Evolutionary conservation across 1,140 invertebrate genomes (phyloP), one percentile per base, ranked within the genome.

Genomic region (Lanistes nyassanus): DNA sequence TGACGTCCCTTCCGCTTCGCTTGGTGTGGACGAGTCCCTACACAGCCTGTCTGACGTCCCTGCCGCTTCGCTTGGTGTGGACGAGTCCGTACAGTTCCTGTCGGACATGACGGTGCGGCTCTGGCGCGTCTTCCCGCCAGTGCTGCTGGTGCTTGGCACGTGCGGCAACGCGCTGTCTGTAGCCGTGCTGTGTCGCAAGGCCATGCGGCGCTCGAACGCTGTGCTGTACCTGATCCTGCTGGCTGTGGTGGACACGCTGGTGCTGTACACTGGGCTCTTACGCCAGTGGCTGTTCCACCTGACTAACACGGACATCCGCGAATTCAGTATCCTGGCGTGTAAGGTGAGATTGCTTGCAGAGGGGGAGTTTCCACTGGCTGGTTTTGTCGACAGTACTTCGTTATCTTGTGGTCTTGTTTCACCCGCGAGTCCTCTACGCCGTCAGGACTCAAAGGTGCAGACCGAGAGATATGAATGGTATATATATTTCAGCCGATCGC

Each of bases 211-310:
- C 19, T 80, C 72, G 19, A 79, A 76, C 47, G 62, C 74, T 31
- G 74, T 65, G 21, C n/a, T 78, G 11, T 83, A 80, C 71, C 70
- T 83, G 7, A 69, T 78, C 9, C 78, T 70, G 3, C 76, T 84
- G 31, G 73, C 82, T 9, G 68, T 80, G 0, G 47, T 68, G 0
- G 82, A 85, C 71, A 68, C 81, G 3, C 19, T 66, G 7, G 78
- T 83, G 5, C 58, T 85, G 2, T 78, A 79, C 62, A 76, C 82
- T n/a, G 84, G 82, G 0, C 79, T 85, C 4, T 74, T 82, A 13
- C 56, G 84, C 16, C 82, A 80, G n/a, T 81, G 80, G 76, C 34
- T 85, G 7, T 66, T 19, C 2, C 39, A 68, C 13, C 42, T 67
- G 23, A 66, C 75, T 23, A 72, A 76, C 0, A 19, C 75, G 4